Evolutionary conservation across 2,113 vertebrate species (phyloP), one percentile per base, ranked within the genome.

Genomic region (Proteles cristata): DNA sequence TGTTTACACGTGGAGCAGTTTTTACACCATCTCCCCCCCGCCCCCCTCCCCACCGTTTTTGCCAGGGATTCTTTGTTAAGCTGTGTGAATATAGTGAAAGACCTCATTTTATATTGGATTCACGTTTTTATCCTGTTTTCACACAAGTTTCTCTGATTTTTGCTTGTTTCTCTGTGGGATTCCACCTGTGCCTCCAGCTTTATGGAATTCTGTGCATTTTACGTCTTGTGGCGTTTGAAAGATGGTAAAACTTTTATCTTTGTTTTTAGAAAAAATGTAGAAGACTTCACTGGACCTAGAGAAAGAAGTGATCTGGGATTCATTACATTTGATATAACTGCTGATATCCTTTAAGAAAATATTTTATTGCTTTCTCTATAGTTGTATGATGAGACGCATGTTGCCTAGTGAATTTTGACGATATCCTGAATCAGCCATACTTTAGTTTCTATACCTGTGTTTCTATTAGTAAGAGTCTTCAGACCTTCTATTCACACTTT

Each of bases 261-360:
- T 98, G 92, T 80, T 96, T 88, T 25, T 98, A 99, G 99, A 98
- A 99, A 99, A 99, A 99, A 99, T 48, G 99, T 99, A 15, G 99
- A 99, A 97, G 99, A 99, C 98, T 99, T 99, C 98, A 99, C 99
- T 21, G 99, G 99, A 97, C 99, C 99, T 91, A 99, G 99, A 98
- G 99, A 99, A 98, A 99, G 99, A 98, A 99, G 99, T 92, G 99
- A 99, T 97, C 99, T 99, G 96, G 99, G 99, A 87, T 99, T 99
- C 89, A 98, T 99, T 98, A 99, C 99, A 1, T 99, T 99, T 98
- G 99, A 99, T 98, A 97, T 99, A 95, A 99, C 99, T 90, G 99
- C 99, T 98, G 99, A 99, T 99, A 99, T 99, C 99, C 99, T 99
- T 99, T 98, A 94, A 66, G 55, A 94, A 96, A 98, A 84, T 83